Evolutionary conservation across 1,140 invertebrate species (phyloP).

Genomic region (Samia ricini): DNA sequence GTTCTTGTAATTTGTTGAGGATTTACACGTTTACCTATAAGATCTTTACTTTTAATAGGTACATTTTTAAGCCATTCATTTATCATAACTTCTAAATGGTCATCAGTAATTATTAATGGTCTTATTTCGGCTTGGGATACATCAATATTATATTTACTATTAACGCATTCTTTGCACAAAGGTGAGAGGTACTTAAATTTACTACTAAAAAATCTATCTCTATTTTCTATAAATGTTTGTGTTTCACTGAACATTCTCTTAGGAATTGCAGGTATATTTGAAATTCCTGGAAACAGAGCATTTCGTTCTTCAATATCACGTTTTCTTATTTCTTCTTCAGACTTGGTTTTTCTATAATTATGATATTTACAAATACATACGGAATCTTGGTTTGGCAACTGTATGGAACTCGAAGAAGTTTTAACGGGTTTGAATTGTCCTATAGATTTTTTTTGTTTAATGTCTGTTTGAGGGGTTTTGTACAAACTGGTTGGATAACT

Average conservation of each 20-base stretch:
- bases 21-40: conserved; percentile 16
- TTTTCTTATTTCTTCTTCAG: conserved; percentile 31
- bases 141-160: neutral
- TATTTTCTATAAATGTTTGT: neutral
- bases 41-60: conserved; percentile 26
- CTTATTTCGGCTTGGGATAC: neutral
- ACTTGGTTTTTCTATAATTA: conserved; percentile 28
- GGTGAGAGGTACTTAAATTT: neutral
- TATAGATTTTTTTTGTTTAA: neutral
- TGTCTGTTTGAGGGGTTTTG: conserved; percentile 7
- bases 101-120: neutral
- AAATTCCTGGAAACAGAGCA: neutral
- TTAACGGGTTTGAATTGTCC: conserved; percentile 17
- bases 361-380: neutral
- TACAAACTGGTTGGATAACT: conserved; percentile 9
- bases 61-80: conserved; percentile 32
- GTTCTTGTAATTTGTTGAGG: conserved; percentile 24
- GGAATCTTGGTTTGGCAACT: conserved; percentile 3
- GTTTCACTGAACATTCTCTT: neutral
- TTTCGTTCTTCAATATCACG: conserved; percentile 12
- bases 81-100: conserved; percentile 20
- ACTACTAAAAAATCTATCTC: neutral
- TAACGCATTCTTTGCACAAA: neutral
- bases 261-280: neutral
- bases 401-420: conserved; percentile 20